These are phyloP conservation scores for Centropyge bicolor DNA, from an alignment of 2,797 vertebrate species.

Conservation along the genomic window DNA sequence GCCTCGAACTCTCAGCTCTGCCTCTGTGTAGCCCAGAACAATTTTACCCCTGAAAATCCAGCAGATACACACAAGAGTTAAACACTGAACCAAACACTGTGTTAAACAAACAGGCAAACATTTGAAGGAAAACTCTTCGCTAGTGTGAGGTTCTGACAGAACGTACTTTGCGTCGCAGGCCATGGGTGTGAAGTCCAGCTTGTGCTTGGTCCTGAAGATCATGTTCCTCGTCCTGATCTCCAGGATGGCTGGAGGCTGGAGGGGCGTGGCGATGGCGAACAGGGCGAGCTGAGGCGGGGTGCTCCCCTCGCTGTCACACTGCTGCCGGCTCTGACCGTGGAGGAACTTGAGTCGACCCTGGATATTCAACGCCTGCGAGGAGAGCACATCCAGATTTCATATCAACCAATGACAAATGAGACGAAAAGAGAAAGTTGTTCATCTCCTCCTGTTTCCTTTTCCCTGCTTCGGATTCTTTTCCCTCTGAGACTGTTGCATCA, in stretches of 20 bases:
- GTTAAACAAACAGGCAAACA: no score
- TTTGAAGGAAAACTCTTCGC: not conserved
- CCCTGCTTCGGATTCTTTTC: not conserved
- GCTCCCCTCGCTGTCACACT: slow-evolving; percentile 28
- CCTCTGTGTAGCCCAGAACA: slow-evolving; percentile 85
- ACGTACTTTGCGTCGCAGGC: slow-evolving; percentile 88
- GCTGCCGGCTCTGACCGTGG: slow-evolving; percentile 77
- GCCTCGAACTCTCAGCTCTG: slow-evolving; percentile 81
- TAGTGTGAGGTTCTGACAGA: not conserved
- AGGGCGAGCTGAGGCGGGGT: slow-evolving; percentile 82
- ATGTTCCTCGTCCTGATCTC: slow-evolving; percentile 86
- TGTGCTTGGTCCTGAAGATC: slow-evolving; percentile 91
- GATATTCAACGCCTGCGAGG: slow-evolving; percentile 84
- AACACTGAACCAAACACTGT: not conserved
- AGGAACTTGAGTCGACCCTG: slow-evolving; percentile 87
- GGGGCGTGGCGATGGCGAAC: slow-evolving; percentile 86
- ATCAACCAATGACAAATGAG: not conserved
- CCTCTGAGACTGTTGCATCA: not conserved
- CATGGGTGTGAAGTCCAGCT: slow-evolving; percentile 90
- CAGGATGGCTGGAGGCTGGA: slow-evolving; percentile 86
- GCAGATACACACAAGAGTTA: not conserved
- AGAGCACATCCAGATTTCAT: not conserved
- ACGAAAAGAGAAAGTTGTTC: not conserved
- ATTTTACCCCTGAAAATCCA: slow-evolving; percentile 78
- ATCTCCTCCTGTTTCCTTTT: not conserved